Evolutionary conservation across 2,888 invertebrate genomes (phyloP).

Genomic region (Reticulitermes lucifugus): DNA sequence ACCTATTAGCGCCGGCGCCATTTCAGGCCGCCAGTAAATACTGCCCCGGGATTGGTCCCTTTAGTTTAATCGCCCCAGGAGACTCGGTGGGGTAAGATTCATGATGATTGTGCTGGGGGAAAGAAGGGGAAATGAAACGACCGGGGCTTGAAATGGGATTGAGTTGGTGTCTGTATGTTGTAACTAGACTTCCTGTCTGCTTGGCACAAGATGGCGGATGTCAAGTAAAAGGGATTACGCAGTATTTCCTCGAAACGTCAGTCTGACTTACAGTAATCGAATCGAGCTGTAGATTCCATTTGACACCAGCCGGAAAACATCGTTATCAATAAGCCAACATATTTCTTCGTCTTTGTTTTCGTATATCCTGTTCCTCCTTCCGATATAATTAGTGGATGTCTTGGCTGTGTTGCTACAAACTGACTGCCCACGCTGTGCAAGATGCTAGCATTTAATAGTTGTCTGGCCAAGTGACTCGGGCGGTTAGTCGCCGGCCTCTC

Average conservation of each 20-base stretch:
- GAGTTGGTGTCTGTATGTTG: not conserved
- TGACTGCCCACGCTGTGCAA: too few relatives aligned
- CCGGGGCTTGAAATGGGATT: constrained; percentile 4
- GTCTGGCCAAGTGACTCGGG: too few relatives aligned
- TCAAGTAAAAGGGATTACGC: not conserved
- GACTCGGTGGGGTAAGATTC: constrained; percentile 30
- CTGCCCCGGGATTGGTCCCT: constrained; percentile 51
- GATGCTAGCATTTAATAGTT: too few relatives aligned
- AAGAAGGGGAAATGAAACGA: constrained; percentile 16
- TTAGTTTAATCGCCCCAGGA: constrained; percentile 49
- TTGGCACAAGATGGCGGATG: not conserved
- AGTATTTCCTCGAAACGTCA: not conserved
- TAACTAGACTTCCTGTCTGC: not conserved
- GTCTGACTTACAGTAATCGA: too few relatives aligned
- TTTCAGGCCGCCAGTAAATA: constrained; percentile 44
- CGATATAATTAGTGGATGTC: too few relatives aligned
- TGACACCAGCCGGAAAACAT: too few relatives aligned
- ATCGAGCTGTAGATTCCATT: too few relatives aligned
- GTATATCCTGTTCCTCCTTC: too few relatives aligned
- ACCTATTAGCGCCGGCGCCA: constrained; percentile 49
- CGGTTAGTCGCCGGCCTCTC: too few relatives aligned
- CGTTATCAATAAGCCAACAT: not conserved
- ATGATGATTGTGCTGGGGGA: constrained; percentile 21
- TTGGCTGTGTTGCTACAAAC: too few relatives aligned
- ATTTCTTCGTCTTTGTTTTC: too few relatives aligned